Evolutionary conservation across 1,140 invertebrate species (phyloP).

Genomic region (Sminthurides bifidus): DNA sequence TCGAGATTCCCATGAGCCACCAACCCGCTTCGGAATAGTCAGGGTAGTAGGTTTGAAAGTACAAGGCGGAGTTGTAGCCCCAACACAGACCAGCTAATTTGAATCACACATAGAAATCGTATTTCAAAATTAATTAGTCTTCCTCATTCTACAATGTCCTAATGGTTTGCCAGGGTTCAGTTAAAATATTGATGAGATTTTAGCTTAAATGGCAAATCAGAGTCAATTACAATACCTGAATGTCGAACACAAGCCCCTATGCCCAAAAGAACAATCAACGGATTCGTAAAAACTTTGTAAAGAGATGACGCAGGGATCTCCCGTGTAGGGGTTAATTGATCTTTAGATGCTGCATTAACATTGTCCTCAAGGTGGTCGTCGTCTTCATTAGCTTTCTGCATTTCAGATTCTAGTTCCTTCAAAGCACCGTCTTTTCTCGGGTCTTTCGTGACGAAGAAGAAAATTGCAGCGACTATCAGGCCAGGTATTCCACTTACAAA

Average conservation of each 20-base stretch:
- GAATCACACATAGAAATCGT: not conserved
- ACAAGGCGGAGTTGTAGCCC: conserved; percentile 78
- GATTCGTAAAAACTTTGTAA: conserved; percentile 45
- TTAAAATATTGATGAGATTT: too few relatives aligned
- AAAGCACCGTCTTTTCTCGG: conserved; percentile 35
- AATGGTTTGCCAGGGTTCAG: too few relatives aligned
- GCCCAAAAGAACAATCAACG: conserved; percentile 65
- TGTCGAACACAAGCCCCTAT: conserved; percentile 80
- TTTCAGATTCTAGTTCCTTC: not conserved
- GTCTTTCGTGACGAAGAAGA: conserved; percentile 63
- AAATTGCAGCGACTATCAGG: conserved; percentile 56
- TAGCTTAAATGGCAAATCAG: too few relatives aligned
- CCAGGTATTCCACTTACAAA: conserved; percentile 70
- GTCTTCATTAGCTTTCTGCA: conserved; percentile 38
- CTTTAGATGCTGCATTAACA: too few relatives aligned
- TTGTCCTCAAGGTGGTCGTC: conserved; percentile 25
- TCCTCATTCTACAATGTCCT: too few relatives aligned
- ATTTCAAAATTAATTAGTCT: too few relatives aligned
- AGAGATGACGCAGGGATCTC: too few relatives aligned
- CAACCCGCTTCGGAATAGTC: conserved; percentile 68
- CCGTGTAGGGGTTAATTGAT: too few relatives aligned
- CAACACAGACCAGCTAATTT: conserved; percentile 74
- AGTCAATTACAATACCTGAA: conserved; percentile 59
- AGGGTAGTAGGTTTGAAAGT: conserved; percentile 74
- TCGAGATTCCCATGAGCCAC: conserved; percentile 76